Base-by-base conservation (phyloP, 2,888 invertebrate genomes). In the Hedya salicella region DNA sequence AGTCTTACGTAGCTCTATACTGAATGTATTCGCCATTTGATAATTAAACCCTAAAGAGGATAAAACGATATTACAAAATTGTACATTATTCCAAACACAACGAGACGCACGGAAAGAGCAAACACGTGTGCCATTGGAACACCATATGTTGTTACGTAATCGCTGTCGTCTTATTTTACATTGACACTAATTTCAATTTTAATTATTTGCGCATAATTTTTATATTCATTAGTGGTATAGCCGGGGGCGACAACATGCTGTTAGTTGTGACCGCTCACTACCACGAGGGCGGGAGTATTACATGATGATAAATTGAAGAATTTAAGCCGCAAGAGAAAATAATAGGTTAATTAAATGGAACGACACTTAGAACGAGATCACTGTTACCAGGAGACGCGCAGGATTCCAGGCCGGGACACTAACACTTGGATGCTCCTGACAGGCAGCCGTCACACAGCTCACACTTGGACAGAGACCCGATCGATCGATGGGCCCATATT, bases 401-500 rank as follows among this genome's bases (percentile, higher is more conserved):
- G 66, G 63, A 40, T 44, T 62, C 36, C 39, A 64, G 69, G 17
- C 64, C 32, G 6, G 19, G 54, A 65, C 65, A 65, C 54, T 67
- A n/a, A 56, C 62, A 62, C 60, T 61, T n/a, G 25, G 56, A 52
- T 53, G 17, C 69, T 71, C 72, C 69, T 68, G 77, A 82, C 83
- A 77, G 82, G 85, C 80, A 78, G 83, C 82, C 81, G 81, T 75
- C 83, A 89, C 89, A 89, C 88, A 77, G 83, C 82, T 80, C 80
- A 81, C 85, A 89, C 83, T 88, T 81, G 84, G 90, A 92, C 88
- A 91, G 91, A 91, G 91, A 84, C 84, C 82, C 86, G 88, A 91
- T 91, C 92, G 91, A 92, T 92, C 86, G 90, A 92, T 90, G 91
- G 89, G 84, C 91, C 77, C 89, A 89, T 92, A 92, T 92, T 91